A percentile compares a stretch with the other conserved stretches of the same genome.
These are phyloP conservation scores for Calonectris borealis DNA, from an alignment of 2,113 vertebrate species.

Conservation along the genomic window DNA sequence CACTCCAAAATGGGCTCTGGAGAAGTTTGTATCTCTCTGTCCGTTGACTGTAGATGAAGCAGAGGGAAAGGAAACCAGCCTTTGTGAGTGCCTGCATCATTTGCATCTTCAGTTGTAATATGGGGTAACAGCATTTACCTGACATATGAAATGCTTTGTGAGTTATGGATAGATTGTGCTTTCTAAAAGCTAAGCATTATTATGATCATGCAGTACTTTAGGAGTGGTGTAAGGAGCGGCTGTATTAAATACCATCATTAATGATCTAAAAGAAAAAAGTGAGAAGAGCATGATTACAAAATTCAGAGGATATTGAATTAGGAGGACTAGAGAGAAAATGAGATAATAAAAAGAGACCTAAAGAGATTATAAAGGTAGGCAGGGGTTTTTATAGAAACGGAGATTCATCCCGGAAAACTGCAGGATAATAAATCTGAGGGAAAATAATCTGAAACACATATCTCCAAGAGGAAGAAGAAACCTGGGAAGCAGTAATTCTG, in stretches of 20 bases:
- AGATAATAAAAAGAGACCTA: conserved; percentile 61
- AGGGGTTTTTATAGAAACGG: conserved; percentile 37
- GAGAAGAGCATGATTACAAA: conserved; percentile 46
- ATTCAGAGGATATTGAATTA: conserved; percentile 66
- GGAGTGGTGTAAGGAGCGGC: neutral
- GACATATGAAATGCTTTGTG: conserved; percentile 5
- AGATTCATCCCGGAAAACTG: conserved; percentile 18
- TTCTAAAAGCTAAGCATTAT: conserved; percentile 43
- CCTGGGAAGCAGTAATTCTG: conserved; percentile 26
- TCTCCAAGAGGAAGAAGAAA: conserved; percentile 38
- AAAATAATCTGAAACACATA: conserved; percentile 53
- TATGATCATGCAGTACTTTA: conserved; percentile 21
- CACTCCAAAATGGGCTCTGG: neutral
- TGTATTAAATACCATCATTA: conserved; percentile 55
- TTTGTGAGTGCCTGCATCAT: neutral
- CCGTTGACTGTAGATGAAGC: neutral
- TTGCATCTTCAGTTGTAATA: neutral
- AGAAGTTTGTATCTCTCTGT: neutral
- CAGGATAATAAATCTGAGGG: conserved; percentile 54
- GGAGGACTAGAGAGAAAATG: conserved; percentile 49
- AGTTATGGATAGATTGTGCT: neutral
- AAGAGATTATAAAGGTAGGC: conserved; percentile 53
- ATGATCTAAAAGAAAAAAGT: conserved; percentile 44
- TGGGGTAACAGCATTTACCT: conserved; percentile 8
- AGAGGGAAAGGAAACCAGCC: neutral